phyloP scores from a whole-genome alignment of 2,113 vertebrate species.

The Poecilia latipinna region DNA sequence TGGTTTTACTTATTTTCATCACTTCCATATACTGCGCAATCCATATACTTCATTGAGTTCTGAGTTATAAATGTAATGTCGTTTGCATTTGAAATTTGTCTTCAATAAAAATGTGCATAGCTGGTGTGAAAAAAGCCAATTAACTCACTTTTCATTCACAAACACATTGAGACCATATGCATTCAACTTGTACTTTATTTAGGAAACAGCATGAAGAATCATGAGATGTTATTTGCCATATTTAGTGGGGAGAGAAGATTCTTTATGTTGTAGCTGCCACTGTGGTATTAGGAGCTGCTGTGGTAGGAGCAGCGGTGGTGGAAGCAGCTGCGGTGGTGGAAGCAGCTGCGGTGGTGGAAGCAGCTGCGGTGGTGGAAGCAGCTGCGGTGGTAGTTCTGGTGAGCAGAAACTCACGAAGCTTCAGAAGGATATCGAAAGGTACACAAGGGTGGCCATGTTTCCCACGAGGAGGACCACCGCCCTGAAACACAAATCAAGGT shows the following conservation, averaged over 20 bases:
- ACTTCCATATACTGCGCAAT: no score
- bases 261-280: background rate
- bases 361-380: background rate
- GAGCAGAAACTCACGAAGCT: no score
- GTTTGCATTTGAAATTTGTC: no score
- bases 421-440: no score
- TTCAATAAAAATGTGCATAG: no score
- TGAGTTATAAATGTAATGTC: no score
- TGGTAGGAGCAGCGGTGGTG: background rate
- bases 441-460: background rate
- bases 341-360: background rate
- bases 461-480: background rate
- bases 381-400: background rate
- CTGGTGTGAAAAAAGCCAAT: no score
- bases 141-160: no score
- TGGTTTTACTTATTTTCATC: no score
- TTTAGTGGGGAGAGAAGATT: background rate
- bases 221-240: background rate
- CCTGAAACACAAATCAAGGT: background rate
- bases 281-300: background rate
- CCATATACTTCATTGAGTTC: no score
- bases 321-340: background rate
- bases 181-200: slow-evolving; percentile 4
- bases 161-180: background rate
- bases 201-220: background rate